Base-by-base conservation (phyloP, 2,888 invertebrate species). In the Erpobdella octoculata region DNA sequence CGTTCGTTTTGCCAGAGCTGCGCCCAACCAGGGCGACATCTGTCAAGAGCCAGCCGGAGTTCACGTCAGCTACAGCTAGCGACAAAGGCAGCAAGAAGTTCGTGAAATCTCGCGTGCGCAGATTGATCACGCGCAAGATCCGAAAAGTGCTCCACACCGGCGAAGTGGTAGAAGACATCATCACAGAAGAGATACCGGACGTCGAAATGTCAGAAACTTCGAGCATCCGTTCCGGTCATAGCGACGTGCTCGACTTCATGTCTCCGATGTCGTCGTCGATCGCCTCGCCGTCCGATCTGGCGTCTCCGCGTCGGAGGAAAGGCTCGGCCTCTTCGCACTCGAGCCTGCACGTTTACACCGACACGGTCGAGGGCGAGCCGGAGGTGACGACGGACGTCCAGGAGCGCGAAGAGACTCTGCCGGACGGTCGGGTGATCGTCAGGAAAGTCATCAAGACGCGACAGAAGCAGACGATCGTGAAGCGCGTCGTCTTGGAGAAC, bases 131-230 rank as follows among this genome's bases (percentile, higher is more conserved):
- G 15, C 53, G 72, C 21, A 74, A 73, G 37, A 65, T 74, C n/a
- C 65, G 76, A 12, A 68, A 70, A 64, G 71, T 75, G n/a, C 76
- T 75, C 21, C 73, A 75, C 46, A 74, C 76, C 48, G 75, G 75
- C 1, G 73, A 75, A 33, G 67, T 76, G 6, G 74, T 74, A 12
- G 77, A 77, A 53, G 76, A 75, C 66, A 74, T 76, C 37, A 78
- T 78, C 33, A 74, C 70, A 21, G 74, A 75, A 73, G 74, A 75
- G 71, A 67, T 75, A 9, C 76, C 75, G 21, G 76, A 75, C 36
- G 61, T 70, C 18, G 76, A 75, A n/a, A 68, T 72, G 28, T 73
- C 74, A 0, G 75, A 75, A 25, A 74, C 72, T 8, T 72, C 72
- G 1, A 74, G 73, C 72, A 35, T 74, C 46, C 38, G 67, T 28